Evolutionary conservation across 2,797 vertebrate genomes (phyloP), one percentile per base, ranked within the genome.

Genomic region (Pseudomugil gertrudae): DNA sequence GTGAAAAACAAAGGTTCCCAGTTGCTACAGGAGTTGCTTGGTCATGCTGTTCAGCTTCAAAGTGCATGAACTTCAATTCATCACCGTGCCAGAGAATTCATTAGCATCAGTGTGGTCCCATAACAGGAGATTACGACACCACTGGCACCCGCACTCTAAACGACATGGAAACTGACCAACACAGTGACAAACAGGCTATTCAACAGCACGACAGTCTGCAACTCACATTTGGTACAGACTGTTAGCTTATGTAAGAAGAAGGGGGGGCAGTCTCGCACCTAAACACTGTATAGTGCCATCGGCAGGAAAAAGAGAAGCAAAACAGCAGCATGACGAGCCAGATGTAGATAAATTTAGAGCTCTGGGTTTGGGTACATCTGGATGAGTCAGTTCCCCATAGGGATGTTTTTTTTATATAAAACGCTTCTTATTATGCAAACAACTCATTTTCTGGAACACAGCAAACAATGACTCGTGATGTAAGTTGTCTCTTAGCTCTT

Each of bases 121-220:
- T 61, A 38, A 77, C 79, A 83, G 78, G 69, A 86, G 63, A 90
- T 83, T 81, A 89, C 83, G 78, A 74, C 81, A 89, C 71, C 74
- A 11, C 60, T 85, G 87, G 82, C 83, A 85, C 77, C 71, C 79
- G 27, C 65, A 67, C 79, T 58, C 78, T 76, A 17, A 87, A 92
- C 66, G 78, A 89, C 89, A 88, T 91, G 91, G 90, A 91, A 89
- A 80, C 77, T 26, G 72, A 90, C 90, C 92, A 90, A 84, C 66
- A 89, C 76, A 63, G 66, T 40, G 89, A 92, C 90, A 94, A 93
- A 80, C 26, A 33, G 81, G 47, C 84, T 84, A 89, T 93, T 93
- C 88, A 94, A 54, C 53, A 10, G 74, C 56, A 23, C 71, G 60
- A 54, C 54, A 58, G 83, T 65, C 69, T 63, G 80, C 57, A 63